Conservation (phyloP, 2,113 vertebrate species). For the Rallus limicola region DNA sequence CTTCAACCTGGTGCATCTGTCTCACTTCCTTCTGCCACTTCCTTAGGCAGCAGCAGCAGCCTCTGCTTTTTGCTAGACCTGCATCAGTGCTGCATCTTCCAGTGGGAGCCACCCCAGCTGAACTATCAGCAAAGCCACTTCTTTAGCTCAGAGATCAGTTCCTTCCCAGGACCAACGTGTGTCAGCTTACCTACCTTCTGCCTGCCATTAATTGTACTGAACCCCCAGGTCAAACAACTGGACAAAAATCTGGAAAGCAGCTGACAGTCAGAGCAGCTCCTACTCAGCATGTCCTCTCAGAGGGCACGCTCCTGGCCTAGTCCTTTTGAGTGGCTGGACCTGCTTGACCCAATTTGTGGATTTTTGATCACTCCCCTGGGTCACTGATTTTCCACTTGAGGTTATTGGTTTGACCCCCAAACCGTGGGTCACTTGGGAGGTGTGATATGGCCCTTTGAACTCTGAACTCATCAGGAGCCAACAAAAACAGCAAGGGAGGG, state of each 20-base stretch:
- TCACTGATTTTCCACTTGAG: conserved; percentile 66
- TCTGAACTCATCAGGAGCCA: conserved; percentile 63
- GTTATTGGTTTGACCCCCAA: conserved; percentile 66
- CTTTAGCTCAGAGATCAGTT: background rate
- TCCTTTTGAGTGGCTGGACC: conserved; percentile 56
- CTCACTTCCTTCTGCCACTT: background rate
- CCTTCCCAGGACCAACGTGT: background rate
- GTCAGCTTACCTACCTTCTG: conserved; percentile 47
- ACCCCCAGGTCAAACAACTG: conserved; percentile 53
- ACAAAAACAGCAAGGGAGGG: conserved; percentile 48
- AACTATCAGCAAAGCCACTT: background rate
- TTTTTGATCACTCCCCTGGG: conserved; percentile 63
- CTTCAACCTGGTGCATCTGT: background rate
- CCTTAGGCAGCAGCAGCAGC: background rate
- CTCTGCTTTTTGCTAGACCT: background rate
- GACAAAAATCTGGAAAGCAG: conserved; percentile 60
- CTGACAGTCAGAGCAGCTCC: background rate
- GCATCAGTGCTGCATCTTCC: background rate
- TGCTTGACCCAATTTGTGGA: conserved; percentile 61
- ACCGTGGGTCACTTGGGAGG: conserved; percentile 56
- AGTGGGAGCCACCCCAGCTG: background rate
- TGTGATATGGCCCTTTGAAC: conserved; percentile 67
- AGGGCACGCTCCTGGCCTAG: conserved; percentile 21
- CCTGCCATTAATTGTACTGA: conserved; percentile 25
- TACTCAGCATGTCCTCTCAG: conserved; percentile 36